Conservation (phyloP, 2,113 vertebrate species). For the Oxygymnocypris stewartii region DNA sequence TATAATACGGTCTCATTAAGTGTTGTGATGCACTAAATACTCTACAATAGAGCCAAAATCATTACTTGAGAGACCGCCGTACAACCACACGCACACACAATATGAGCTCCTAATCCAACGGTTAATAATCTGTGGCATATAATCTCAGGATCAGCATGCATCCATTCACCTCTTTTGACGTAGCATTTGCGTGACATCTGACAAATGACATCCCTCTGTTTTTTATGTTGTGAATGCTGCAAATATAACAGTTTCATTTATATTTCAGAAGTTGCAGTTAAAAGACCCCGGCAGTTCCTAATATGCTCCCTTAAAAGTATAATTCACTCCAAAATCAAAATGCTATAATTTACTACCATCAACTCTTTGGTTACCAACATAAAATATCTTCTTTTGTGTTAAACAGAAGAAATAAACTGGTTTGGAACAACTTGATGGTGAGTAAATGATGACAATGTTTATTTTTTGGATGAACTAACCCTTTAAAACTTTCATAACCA, state of each 20-base stretch:
- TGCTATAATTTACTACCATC: too few relatives aligned
- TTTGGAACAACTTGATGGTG: too few relatives aligned
- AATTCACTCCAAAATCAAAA: neutral
- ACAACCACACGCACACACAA: neutral
- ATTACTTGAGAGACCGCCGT: neutral
- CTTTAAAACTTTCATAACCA: too few relatives aligned
- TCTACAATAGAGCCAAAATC: neutral
- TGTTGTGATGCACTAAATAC: neutral
- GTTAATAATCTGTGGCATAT: constrained; percentile 43
- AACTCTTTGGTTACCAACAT: too few relatives aligned
- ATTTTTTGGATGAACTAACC: too few relatives aligned
- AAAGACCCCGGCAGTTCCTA: neutral
- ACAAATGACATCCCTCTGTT: constrained; percentile 7
- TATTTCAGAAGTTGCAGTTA: neutral
- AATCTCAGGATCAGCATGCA: constrained; percentile 37
- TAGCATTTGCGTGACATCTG: neutral
- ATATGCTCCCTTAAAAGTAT: neutral
- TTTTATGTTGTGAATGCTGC: neutral
- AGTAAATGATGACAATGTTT: too few relatives aligned
- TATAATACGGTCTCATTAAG: neutral
- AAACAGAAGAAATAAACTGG: too few relatives aligned
- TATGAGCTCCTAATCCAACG: constrained; percentile 29
- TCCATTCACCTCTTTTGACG: constrained; percentile 6
- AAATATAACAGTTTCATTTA: neutral
- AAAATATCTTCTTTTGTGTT: too few relatives aligned